A percentile compares a stretch with the other conserved stretches of the same genome.
Conservation (phyloP, 2,113 vertebrate genomes). For the Notothenia rossii region DNA sequence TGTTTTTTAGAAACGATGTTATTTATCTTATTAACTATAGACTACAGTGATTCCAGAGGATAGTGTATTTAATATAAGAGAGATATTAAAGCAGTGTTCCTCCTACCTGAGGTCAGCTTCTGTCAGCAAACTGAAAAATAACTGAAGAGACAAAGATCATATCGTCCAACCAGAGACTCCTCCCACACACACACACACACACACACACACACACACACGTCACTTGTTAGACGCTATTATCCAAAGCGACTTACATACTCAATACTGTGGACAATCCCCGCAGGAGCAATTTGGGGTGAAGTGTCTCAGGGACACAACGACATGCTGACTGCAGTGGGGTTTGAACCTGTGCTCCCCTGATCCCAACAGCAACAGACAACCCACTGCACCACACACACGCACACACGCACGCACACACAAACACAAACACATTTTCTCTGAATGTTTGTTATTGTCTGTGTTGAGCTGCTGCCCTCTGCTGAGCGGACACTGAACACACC, state of each 20-base stretch:
- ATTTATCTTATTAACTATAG: background rate
- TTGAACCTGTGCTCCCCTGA: too few species aligned
- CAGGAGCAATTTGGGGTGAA: too few species aligned
- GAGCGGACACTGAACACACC: background rate
- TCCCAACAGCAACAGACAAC: too few species aligned
- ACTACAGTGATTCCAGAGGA: background rate
- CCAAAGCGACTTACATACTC: too few species aligned
- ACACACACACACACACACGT: background rate
- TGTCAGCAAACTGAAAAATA: conserved; percentile 17
- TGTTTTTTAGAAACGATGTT: background rate
- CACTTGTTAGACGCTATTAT: too few species aligned
- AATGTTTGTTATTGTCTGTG: background rate
- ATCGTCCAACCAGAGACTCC: conserved; percentile 16
- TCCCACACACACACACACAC: conserved; percentile 12
- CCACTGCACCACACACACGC: too few species aligned
- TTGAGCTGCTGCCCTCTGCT: background rate
- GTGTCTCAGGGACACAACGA: too few species aligned
- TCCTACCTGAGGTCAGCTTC: conserved; percentile 60
- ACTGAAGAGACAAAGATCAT: conserved; percentile 59
- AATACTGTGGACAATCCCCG: too few species aligned
- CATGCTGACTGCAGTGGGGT: too few species aligned
- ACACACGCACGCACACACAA: background rate
- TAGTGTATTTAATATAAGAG: too few species aligned
- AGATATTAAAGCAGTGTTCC: background rate
- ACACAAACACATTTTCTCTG: background rate